Percentiles rank a stretch among this genome's conserved stretches.
Evolutionary conservation across 2,797 vertebrate genomes (phyloP).

Genomic region (Crocodylus rhombifer): DNA sequence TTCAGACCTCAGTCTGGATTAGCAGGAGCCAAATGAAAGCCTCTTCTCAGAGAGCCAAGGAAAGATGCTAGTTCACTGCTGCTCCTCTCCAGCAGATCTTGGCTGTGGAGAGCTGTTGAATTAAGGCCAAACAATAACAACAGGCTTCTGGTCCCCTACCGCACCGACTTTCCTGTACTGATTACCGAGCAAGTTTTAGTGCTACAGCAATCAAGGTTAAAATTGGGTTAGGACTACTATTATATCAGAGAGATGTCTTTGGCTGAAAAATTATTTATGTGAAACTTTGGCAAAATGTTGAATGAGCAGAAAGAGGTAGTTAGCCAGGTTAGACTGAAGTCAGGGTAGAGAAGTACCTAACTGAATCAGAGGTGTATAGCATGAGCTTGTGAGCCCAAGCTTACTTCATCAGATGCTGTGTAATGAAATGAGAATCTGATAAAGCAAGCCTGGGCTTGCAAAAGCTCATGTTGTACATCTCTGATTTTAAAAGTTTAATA

Average conservation of each 20-base stretch:
- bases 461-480: too few relatives aligned
- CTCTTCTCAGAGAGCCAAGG: background rate
- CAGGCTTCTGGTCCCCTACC: slow-evolving; percentile 29
- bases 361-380: too few relatives aligned
- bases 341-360: too few relatives aligned
- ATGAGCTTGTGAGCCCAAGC: too few relatives aligned
- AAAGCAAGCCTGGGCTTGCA: too few relatives aligned
- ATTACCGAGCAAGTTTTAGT: background rate
- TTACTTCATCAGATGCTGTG: too few relatives aligned
- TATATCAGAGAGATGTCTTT: background rate
- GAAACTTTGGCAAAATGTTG: slow-evolving; percentile 13
- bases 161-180: fast-evolving
- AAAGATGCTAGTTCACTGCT: background rate
- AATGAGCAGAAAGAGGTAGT: too few relatives aligned
- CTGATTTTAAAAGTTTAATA: too few relatives aligned
- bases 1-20: background rate
- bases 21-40: background rate
- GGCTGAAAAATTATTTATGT: fast-evolving
- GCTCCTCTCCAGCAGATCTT: background rate
- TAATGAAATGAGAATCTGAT: too few relatives aligned
- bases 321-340: too few relatives aligned
- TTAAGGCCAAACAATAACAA: slow-evolving; percentile 49
- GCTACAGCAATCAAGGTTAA: slow-evolving; percentile 47
- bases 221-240: slow-evolving; percentile 34
- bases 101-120: slow-evolving; percentile 55